Evolutionary conservation across 2,797 vertebrate species (phyloP), one percentile per base, ranked within the genome.

Genomic region (Alfaro cultratus): DNA sequence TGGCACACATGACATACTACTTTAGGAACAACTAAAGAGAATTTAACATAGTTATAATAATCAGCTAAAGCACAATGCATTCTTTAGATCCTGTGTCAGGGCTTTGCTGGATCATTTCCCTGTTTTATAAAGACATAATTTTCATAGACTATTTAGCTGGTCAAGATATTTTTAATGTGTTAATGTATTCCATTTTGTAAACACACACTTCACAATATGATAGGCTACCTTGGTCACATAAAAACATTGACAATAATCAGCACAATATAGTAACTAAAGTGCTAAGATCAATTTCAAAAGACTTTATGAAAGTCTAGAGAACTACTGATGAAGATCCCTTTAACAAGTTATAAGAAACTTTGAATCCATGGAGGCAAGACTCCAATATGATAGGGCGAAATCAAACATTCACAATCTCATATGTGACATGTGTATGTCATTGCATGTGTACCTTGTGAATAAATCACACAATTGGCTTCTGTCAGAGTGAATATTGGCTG

Each of bases 401-500:
- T 70, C 12, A n/a, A 13, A 70, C 4, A 7, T 70, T 70, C 43
- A 26, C 26, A 26, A 21, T 70, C 47, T 45, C 67, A 15, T 43
- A 49, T 49, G 47, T 21, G 21, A 21, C 47, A 6, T 47, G 18
- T 49, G 47, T 43, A 73, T 79, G 67, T 73, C 29, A 83, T 68
- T 0, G 75, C 6, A 80, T 80, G 16, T 82, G 62, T 53, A 4
- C 2, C 29, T 64, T 55, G n/a, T 6, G 1, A 29, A 84, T 7
- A 84, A 83, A 77, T 83, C 18, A 34, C 13, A 79, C 76, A 67
- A 71, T 39, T 29, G 43, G 47, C 16, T 18, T 78, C 39, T n/a
- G 2, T 80, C 12, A 67, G 31, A 57, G 47, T 15, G n/a, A 77
- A 3, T 39, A 72, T 57, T 2, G 64, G 67, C 41, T 78, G 51